Conservation (phyloP, 2,113 vertebrate genomes). For the Petaurus breviceps region DNA sequence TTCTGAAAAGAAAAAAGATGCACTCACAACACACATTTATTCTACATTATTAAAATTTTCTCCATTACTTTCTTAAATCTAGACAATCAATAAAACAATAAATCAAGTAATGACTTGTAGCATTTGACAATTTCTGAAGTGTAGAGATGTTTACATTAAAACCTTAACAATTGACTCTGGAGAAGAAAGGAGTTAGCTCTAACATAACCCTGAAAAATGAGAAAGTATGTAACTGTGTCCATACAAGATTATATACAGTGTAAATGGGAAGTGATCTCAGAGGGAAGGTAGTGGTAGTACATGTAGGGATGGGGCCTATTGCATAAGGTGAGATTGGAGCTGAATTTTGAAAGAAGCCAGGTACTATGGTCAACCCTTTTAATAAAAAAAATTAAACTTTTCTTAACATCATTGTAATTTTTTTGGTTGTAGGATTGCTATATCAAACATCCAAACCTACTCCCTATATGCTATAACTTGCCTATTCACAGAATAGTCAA, state of each 20-base stretch:
- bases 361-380: neutral
- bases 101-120: neutral
- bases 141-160: neutral
- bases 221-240: neutral
- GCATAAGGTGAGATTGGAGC: neutral
- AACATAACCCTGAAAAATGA: neutral
- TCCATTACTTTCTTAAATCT: neutral
- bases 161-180: neutral
- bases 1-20: neutral
- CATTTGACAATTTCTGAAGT: neutral
- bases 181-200: neutral
- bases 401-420: neutral
- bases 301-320: neutral
- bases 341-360: neutral
- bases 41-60: neutral
- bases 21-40: neutral
- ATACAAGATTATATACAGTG: neutral
- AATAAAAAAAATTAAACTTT: neutral
- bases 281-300: neutral
- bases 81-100: neutral
- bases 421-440: constrained; percentile 30
- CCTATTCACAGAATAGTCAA: constrained; percentile 51
- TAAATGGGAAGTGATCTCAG: neutral
- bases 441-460: constrained; percentile 29
- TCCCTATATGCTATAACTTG: constrained; percentile 23